Evolutionary conservation across 2,888 invertebrate genomes (phyloP).

Genomic region (Myopa testacea): DNA sequence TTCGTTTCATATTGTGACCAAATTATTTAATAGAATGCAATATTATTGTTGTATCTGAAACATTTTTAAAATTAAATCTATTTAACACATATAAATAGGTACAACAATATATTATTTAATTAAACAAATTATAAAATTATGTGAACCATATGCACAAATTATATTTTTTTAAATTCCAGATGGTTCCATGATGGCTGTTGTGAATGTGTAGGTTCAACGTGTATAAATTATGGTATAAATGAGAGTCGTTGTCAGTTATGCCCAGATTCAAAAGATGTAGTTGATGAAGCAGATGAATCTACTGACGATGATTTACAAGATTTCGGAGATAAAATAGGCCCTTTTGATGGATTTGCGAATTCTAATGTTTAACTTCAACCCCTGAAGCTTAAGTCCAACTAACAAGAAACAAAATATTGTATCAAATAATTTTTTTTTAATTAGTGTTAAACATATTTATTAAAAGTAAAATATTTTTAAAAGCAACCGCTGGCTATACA

Average conservation of each 20-base stretch:
- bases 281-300: slow-evolving; percentile 65
- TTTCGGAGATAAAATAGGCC: slow-evolving; percentile 74
- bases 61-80: too few relatives aligned
- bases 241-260: slow-evolving; percentile 81
- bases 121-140: background rate
- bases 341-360: slow-evolving; percentile 66
- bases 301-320: slow-evolving; percentile 68
- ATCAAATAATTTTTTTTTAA: too few relatives aligned
- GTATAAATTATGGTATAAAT: slow-evolving; percentile 89
- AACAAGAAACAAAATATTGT: background rate
- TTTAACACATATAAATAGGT: too few relatives aligned
- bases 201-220: slow-evolving; percentile 89
- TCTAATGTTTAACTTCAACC: slow-evolving; percentile 55
- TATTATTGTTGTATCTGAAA: too few relatives aligned
- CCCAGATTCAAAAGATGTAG: slow-evolving; percentile 75
- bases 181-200: slow-evolving; percentile 98
- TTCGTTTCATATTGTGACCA: too few relatives aligned
- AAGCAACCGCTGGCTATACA: too few relatives aligned
- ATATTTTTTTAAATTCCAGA: slow-evolving; percentile 48
- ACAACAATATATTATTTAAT: background rate
- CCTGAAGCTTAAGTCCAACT: background rate
- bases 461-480: too few relatives aligned
- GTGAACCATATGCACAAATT: too few relatives aligned
- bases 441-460: too few relatives aligned
- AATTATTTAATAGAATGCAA: too few relatives aligned